phyloP scores from a whole-genome alignment of 2,797 vertebrate genomes.

The Enteromius thamalakanensis region DNA sequence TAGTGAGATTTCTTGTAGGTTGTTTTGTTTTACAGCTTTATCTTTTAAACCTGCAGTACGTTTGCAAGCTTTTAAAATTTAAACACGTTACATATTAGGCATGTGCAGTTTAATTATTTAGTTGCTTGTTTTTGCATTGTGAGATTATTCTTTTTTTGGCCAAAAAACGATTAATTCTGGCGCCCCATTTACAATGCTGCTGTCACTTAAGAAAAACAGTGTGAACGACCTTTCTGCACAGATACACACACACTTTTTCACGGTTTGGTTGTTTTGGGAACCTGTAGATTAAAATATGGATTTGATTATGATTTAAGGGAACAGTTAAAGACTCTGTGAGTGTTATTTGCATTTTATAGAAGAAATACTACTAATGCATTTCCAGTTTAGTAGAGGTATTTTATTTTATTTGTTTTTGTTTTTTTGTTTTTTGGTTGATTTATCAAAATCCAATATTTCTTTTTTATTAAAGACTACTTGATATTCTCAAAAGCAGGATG shows the following conservation, averaged over 20 bases:
- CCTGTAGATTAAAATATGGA: not conserved
- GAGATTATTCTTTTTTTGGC: not conserved
- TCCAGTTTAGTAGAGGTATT: not conserved
- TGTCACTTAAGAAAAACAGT: not conserved
- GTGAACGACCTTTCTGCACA: not conserved
- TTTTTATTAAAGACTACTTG: not conserved
- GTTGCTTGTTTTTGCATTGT: conserved; percentile 12
- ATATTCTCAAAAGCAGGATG: not conserved
- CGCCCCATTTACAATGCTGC: not conserved
- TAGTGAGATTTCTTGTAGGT: conserved; percentile 2
- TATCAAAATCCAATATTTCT: not conserved
- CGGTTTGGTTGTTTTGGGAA: conserved; percentile 1
- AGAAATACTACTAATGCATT: conserved; percentile 1
- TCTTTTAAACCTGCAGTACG: conserved; percentile 27
- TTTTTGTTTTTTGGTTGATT: not conserved
- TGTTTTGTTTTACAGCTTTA: conserved; percentile 22
- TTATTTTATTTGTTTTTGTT: not conserved
- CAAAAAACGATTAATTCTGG: not conserved
- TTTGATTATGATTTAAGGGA: not conserved
- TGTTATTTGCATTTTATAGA: not conserved
- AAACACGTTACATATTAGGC: conserved; percentile 3
- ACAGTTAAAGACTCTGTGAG: not conserved
- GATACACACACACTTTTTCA: not conserved
- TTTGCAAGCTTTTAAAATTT: conserved; percentile 17
- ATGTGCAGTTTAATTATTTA: conserved; percentile 7